Percentiles rank a stretch among this genome's conserved stretches.
Evolutionary conservation across 2,797 vertebrate genomes (phyloP).

Genomic region (Takifugu ocellatus): DNA sequence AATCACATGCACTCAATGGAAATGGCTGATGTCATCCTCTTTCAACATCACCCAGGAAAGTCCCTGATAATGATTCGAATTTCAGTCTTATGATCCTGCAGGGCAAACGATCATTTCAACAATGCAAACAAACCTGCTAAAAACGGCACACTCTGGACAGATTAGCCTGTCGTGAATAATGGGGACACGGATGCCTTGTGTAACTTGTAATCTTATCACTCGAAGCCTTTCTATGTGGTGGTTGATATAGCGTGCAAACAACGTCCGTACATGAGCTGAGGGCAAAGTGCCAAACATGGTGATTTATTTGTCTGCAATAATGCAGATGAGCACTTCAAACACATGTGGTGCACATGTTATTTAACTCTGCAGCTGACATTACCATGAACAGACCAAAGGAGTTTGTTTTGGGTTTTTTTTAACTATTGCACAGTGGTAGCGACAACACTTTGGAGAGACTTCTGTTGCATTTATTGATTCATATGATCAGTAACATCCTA

Average conservation of each 20-base stretch:
- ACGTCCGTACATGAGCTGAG: background rate
- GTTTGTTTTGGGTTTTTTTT: conserved; percentile 49
- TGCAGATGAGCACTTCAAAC: too few relatives aligned
- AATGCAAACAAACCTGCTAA: background rate
- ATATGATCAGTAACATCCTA: conserved; percentile 52
- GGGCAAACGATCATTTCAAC: background rate
- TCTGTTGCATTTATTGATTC: conserved; percentile 18
- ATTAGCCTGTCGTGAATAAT: background rate
- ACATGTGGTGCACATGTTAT: too few relatives aligned
- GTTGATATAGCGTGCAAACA: background rate
- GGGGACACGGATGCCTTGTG: background rate
- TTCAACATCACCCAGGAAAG: conserved; percentile 46
- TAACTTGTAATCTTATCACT: conserved; percentile 13
- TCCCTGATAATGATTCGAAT: conserved; percentile 28
- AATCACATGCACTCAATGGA: conserved; percentile 42
- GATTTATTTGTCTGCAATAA: too few relatives aligned
- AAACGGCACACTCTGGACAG: background rate
- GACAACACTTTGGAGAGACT: conserved; percentile 19
- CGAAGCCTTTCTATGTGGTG: too few relatives aligned
- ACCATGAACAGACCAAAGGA: conserved; percentile 3
- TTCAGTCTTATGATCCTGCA: conserved; percentile 31
- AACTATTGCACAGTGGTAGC: conserved; percentile 39
- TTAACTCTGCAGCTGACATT: too few relatives aligned
- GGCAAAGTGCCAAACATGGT: background rate
- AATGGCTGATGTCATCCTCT: conserved; percentile 41